These are phyloP conservation scores for Diloba caeruleocephala DNA, from an alignment of 2,888 invertebrate species.

Conservation along the genomic window DNA sequence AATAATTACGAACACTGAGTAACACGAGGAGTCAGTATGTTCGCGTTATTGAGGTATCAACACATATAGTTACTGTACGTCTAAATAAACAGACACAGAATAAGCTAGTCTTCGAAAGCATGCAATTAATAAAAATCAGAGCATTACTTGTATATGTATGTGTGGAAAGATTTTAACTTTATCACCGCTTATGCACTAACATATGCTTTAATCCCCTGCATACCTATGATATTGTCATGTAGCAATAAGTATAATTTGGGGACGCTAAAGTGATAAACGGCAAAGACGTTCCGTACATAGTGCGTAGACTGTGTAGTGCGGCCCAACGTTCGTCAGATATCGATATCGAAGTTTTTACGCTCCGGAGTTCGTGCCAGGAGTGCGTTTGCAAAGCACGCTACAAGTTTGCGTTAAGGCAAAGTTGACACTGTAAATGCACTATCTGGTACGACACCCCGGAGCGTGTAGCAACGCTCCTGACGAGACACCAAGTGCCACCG, in stretches of 20 bases:
- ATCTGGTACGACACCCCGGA: conserved; percentile 99
- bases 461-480: conserved; percentile 86
- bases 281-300: conserved; percentile 76
- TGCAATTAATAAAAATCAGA: conserved; percentile 19
- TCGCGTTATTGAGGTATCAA: conserved; percentile 14
- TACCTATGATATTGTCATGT: no score
- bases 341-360: conserved; percentile 85
- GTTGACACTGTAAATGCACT: conserved; percentile 99
- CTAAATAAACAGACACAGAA: no score
- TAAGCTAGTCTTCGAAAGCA: not conserved
- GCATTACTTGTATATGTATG: not conserved
- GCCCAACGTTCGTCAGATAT: conserved; percentile 65
- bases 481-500: conserved; percentile 64
- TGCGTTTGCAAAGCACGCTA: conserved; percentile 96
- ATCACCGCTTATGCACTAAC: conserved; percentile 56
- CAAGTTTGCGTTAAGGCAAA: conserved; percentile 86
- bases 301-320: conserved; percentile 80
- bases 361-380: conserved; percentile 98
- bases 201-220: conserved; percentile 38
- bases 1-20: conserved; percentile 36
- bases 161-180: conserved; percentile 24
- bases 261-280: conserved; percentile 73
- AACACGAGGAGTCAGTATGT: conserved; percentile 14
- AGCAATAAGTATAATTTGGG: conserved; percentile 48
- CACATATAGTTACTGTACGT: no score